These are phyloP conservation scores for Pteromalus puparum DNA, from an alignment of 1,140 invertebrate species.

Conservation along the genomic window DNA sequence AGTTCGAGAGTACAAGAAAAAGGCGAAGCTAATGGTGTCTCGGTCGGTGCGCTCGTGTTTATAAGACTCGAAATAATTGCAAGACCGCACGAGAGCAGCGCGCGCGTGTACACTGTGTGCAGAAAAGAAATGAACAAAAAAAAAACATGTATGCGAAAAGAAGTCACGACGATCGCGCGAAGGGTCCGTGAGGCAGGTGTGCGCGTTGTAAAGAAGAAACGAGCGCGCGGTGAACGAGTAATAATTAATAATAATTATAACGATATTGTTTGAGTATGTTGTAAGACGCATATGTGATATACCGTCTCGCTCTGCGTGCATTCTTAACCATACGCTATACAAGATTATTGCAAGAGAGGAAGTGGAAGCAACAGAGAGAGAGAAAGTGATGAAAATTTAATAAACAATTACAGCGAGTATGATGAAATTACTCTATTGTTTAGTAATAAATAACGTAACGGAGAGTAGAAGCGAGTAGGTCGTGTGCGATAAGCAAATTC, in stretches of 20 bases:
- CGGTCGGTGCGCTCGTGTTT: background rate
- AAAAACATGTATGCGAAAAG: background rate
- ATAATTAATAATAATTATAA: conserved; percentile 21
- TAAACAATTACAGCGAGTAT: conserved; percentile 7
- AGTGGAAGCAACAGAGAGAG: background rate
- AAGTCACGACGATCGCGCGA: background rate
- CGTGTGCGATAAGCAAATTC: conserved; percentile 70
- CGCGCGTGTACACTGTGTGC: background rate
- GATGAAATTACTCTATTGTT: conserved; percentile 27
- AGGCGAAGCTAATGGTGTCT: conserved; percentile 24
- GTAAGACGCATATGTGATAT: conserved; percentile 50
- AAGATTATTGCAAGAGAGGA: background rate
- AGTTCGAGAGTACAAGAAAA: conserved; percentile 15
- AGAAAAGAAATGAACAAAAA: background rate
- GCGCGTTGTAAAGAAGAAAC: background rate
- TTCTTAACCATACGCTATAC: background rate
- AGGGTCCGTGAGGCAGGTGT: conserved; percentile 7
- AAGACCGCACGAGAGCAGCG: background rate
- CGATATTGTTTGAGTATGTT: conserved; percentile 40
- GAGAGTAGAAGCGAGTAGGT: conserved; percentile 24
- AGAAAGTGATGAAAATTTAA: background rate
- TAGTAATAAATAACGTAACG: conserved; percentile 42
- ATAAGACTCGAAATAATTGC: conserved; percentile 21
- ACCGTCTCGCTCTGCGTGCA: conserved; percentile 24
- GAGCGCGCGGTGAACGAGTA: conserved; percentile 6